phyloP scores from a whole-genome alignment of 2,113 vertebrate genomes.

The Pelusios castaneus region DNA sequence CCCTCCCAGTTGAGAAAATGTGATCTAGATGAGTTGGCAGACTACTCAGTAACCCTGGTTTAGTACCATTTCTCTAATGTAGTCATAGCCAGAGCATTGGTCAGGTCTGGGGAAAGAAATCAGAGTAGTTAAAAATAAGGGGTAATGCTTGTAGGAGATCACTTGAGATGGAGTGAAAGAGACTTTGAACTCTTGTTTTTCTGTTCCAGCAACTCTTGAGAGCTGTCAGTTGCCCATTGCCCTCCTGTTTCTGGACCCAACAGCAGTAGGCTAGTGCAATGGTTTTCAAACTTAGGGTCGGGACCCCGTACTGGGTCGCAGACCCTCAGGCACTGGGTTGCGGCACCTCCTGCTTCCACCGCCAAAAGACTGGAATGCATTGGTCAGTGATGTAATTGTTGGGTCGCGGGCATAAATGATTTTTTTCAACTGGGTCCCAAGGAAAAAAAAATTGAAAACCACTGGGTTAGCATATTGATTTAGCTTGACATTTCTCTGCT shows the following conservation, averaged over 20 bases:
- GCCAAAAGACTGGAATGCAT: too few species aligned
- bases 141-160: background rate
- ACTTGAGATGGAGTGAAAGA: background rate
- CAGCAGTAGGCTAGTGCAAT: too few species aligned
- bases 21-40: background rate
- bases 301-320: too few species aligned
- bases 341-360: too few species aligned
- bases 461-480: background rate
- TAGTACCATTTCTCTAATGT: too few species aligned
- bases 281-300: too few species aligned
- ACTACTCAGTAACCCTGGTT: background rate
- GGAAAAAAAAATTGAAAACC: too few species aligned
- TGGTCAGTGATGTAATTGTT: too few species aligned
- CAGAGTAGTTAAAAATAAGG: background rate
- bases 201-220: background rate
- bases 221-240: background rate
- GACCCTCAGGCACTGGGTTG: too few species aligned
- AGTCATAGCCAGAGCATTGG: background rate
- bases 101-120: background rate
- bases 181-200: background rate
- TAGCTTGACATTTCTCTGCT: background rate
- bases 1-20: background rate
- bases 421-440: too few species aligned
- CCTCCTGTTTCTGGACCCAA: background rate
- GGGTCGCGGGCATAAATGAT: too few species aligned